Percentiles rank a stretch among this genome's conserved stretches.
Evolutionary conservation across 2,888 invertebrate species (phyloP).

Genomic region (Leptinotarsa tumamoca): DNA sequence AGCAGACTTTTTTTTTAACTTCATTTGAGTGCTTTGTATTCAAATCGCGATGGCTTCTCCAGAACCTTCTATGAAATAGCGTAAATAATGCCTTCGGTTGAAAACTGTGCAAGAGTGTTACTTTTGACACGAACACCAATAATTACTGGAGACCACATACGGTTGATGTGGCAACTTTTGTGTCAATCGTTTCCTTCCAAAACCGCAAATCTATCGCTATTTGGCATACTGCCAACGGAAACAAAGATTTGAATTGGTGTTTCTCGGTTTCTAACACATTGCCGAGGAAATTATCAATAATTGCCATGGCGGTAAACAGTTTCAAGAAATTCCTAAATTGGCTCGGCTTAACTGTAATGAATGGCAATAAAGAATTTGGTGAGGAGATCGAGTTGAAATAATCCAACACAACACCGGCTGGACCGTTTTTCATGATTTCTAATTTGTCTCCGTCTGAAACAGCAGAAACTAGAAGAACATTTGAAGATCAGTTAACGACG

Average conservation of each 20-base stretch:
- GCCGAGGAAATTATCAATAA: neutral
- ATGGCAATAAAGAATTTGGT: too few species aligned
- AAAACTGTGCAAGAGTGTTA: neutral
- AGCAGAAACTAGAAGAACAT: too few species aligned
- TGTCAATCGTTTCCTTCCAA: neutral
- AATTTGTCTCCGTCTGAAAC: too few species aligned
- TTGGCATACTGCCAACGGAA: slow-evolving; percentile 1
- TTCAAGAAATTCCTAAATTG: neutral
- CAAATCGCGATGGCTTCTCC: too few species aligned
- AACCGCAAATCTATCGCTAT: slow-evolving; percentile 6
- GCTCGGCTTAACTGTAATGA: too few species aligned
- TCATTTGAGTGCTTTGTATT: too few species aligned
- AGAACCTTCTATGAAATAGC: neutral
- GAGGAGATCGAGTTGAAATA: too few species aligned
- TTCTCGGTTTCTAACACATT: neutral
- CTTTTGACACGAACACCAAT: neutral
- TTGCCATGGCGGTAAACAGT: neutral
- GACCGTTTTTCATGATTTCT: too few species aligned
- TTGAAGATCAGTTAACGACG: too few species aligned
- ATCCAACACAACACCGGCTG: too few species aligned
- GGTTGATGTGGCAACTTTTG: neutral
- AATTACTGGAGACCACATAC: neutral
- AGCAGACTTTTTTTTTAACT: too few species aligned
- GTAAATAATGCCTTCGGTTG: neutral
- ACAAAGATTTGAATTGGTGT: neutral